Evolutionary conservation across 2,113 vertebrate species (phyloP), one percentile per base, ranked within the genome.

Genomic region (Tyrannus savana): DNA sequence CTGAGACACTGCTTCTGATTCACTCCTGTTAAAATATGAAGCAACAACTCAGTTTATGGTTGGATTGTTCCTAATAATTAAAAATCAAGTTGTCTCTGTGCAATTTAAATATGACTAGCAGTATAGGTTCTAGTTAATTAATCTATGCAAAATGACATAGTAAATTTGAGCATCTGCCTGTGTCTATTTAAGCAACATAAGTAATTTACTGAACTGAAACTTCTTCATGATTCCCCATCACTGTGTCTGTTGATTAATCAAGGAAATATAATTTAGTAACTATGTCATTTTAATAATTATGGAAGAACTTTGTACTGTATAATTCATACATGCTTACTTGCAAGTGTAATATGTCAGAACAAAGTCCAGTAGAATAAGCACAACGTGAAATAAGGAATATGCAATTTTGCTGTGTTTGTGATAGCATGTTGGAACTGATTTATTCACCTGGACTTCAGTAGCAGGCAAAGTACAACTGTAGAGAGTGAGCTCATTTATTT

Each of bases 391-490:
- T 76, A 69, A 95, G 41, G 59, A 94, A 84, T 84, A 64, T 60
- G 64, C 46, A 87, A 23, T 85, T 96, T 89, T 91, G 39, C 90
- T 95, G 62, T 76, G 39, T 95, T 95, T 92, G 74, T 91, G 85
- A 94, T 93, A 96, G 77, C 22, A 19, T 58, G 24, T 47, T 71
- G 37, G 59, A 60, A 56, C 72, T 53, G 55, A 86, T 49, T 74
- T 93, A 93, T 96, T 97, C 97, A 96, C 53, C 81, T 92, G 95
- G 87, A 95, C 94, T 94, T 86, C 64, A 92, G 96, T 9, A 79
- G 71, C 68, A 97, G 95, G 63, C 97, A 97, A 97, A 97, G 95
- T 97, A 91, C 97, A 96, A n/a, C 39, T 82, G 41, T 33, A 78
- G 67, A 86, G 44, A 60, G 68, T 71, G 49, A 90, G 52, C 16